These are phyloP conservation scores for Conopomorpha cramerella DNA, from an alignment of 1,140 invertebrate species.

Conservation along the genomic window DNA sequence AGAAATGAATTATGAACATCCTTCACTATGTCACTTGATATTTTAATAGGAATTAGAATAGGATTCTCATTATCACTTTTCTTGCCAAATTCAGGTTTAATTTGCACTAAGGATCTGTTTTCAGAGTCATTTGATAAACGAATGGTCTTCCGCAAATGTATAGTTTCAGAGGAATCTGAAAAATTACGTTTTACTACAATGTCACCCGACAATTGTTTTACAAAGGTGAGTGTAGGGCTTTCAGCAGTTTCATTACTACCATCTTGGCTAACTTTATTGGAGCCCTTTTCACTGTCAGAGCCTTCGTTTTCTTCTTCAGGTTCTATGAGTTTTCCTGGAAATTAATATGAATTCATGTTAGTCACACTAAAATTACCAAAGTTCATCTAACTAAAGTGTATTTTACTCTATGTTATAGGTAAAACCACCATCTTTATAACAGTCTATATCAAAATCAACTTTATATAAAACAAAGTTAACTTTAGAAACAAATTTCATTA, in stretches of 20 bases:
- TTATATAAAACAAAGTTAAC: too few species aligned
- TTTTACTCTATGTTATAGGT: too few species aligned
- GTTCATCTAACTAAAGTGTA: too few species aligned
- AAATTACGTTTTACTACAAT: constrained; percentile 42
- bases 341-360: constrained; percentile 5
- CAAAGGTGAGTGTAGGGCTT: constrained; percentile 29
- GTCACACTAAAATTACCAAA: too few species aligned
- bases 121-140: constrained; percentile 43
- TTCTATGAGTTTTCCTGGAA: constrained; percentile 54
- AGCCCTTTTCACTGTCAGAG: too few species aligned
- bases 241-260: too few species aligned
- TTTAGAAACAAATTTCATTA: too few species aligned
- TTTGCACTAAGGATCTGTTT: constrained; percentile 44
- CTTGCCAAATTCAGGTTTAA: constrained; percentile 37
- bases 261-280: too few species aligned
- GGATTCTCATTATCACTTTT: constrained; percentile 46
- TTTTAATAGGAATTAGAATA: constrained; percentile 41
- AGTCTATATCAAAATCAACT: too few species aligned
- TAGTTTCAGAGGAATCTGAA: constrained; percentile 34
- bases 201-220: constrained; percentile 46
- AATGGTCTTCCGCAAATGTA: constrained; percentile 39
- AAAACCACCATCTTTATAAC: too few species aligned
- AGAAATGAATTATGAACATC: constrained; percentile 51
- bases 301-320: constrained; percentile 40
- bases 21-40: constrained; percentile 38